A percentile compares a stretch with the other conserved stretches of the same genome.
These are phyloP conservation scores for Gerris lacustris DNA, from an alignment of 2,888 invertebrate species.

Conservation along the genomic window DNA sequence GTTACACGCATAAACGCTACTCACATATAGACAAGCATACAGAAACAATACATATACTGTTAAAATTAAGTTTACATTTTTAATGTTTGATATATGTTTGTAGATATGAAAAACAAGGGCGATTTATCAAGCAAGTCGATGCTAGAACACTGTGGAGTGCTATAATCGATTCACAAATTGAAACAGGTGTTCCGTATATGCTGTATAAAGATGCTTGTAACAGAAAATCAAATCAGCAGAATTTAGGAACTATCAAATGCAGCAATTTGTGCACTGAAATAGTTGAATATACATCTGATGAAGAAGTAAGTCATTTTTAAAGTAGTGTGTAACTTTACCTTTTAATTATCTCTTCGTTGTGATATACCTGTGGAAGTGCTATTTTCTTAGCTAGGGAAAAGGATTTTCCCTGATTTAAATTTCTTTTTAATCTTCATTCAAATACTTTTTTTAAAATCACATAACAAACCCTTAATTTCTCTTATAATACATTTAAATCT, in stretches of 20 bases:
- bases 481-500: no score
- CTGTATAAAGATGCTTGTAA: conserved; percentile 93
- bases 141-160: conserved; percentile 89
- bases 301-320: conserved; percentile 50
- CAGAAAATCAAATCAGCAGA: conserved; percentile 92
- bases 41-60: no score
- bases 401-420: no score
- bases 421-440: no score
- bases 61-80: no score
- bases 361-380: no score
- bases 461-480: no score
- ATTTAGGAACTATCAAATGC: conserved; percentile 94
- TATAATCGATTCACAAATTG: conserved; percentile 86
- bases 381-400: no score
- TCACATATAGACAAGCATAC: no score
- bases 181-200: conserved; percentile 98
- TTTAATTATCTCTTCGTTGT: neutral
- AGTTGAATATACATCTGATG: conserved; percentile 79
- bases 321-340: neutral
- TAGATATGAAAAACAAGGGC: conserved; percentile 70
- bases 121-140: conserved; percentile 51
- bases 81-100: neutral
- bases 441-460: no score
- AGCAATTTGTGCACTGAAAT: conserved; percentile 98
- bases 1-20: no score